Evolutionary conservation across 2,113 vertebrate species (phyloP).

Genomic region (Clarias batrachus): DNA sequence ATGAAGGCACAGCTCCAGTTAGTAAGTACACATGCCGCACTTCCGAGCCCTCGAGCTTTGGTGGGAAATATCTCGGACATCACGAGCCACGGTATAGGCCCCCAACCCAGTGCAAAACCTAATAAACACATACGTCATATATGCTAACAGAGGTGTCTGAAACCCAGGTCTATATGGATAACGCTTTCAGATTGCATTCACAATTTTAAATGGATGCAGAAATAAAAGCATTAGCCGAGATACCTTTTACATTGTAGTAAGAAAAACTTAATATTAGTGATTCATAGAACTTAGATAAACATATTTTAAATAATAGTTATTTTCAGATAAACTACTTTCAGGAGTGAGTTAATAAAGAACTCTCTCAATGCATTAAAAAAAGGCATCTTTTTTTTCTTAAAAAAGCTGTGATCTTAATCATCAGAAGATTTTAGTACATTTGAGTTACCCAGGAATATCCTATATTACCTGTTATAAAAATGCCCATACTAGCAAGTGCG

Average conservation of each 20-base stretch:
- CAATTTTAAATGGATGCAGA: background rate
- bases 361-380: no score
- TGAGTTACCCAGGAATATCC: background rate
- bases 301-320: no score
- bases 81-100: constrained; percentile 85
- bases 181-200: background rate
- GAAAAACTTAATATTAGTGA: background rate
- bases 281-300: background rate
- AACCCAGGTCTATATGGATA: background rate
- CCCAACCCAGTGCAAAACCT: constrained; percentile 89
- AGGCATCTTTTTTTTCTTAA: no score
- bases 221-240: background rate
- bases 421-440: background rate
- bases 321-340: background rate
- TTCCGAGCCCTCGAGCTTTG: constrained; percentile 74
- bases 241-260: background rate
- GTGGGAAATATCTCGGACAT: constrained; percentile 88
- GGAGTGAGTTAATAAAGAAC: no score
- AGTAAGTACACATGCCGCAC: constrained; percentile 79
- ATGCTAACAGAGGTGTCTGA: background rate
- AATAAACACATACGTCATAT: constrained; percentile 27
- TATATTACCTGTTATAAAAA: constrained; percentile 83
- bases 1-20: constrained; percentile 86
- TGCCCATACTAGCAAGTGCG: constrained; percentile 81
- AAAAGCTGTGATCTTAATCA: background rate